A percentile compares a stretch with the other conserved stretches of the same genome.
Evolutionary conservation across 2,888 invertebrate species (phyloP).

Genomic region (Timema podura): DNA sequence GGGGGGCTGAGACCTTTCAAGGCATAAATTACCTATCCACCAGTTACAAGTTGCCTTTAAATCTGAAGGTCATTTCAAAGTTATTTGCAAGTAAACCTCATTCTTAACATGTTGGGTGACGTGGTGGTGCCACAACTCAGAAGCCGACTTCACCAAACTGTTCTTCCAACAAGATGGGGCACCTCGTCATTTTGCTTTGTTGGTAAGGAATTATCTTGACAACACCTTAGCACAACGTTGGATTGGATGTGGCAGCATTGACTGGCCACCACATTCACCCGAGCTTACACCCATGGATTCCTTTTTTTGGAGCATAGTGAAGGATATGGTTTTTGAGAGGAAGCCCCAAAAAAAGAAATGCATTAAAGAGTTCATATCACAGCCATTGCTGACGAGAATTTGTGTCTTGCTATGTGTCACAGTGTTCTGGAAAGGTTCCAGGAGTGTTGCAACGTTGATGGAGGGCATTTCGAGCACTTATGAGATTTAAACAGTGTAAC

Average conservation of each 20-base stretch:
- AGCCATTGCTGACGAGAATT: background rate
- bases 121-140: background rate
- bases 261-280: background rate
- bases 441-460: background rate
- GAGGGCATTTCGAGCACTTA: background rate
- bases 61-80: too few species aligned
- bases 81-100: too few species aligned
- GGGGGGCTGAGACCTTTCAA: too few species aligned
- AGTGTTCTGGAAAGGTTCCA: background rate
- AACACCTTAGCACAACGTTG: background rate
- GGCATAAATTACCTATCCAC: too few species aligned
- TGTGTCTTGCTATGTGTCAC: background rate
- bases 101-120: too few species aligned
- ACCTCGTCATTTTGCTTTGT: background rate
- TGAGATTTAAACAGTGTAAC: background rate
- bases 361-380: background rate
- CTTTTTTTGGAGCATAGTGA: background rate
- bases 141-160: background rate
- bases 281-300: background rate
- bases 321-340: background rate
- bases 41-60: too few species aligned
- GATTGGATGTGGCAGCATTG: too few species aligned
- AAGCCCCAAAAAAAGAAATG: background rate
- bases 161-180: slow-evolving; percentile 1
- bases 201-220: background rate